Evolutionary conservation across 2,888 invertebrate genomes (phyloP), one percentile per base, ranked within the genome.

Genomic region (Theristus sp.): DNA sequence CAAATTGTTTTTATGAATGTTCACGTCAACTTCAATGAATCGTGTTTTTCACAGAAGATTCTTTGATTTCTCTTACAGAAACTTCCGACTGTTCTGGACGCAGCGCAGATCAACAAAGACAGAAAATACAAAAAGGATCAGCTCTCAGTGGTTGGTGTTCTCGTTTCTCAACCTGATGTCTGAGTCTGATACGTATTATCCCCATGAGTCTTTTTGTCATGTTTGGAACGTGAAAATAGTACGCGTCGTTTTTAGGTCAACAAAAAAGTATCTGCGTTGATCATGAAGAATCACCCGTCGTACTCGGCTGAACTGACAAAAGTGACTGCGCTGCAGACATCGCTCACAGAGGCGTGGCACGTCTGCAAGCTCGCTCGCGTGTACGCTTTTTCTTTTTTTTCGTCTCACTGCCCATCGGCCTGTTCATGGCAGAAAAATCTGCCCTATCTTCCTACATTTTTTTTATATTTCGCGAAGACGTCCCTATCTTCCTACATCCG

Each of bases 221-320:
- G 38, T 38, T 6, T 38, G 10, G 38, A 38, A 6, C 17, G 6
- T 6, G 6, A 6, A 38, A 13, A 13, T 6, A 38, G 6, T 38
- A 13, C 10, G 38, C 38, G 17, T 38, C 10, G 17, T 52, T n/a
- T 62, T 22, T 27, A 62, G 63, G 62, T 78, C 27, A 89, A 91
- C 0, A 89, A 88, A 67, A 87, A 89, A 76, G 88, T 93, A 0
- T 81, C 91, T 0, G 88, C 89, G 68, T 79, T 93, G 53, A 93
- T 94, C 69, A 80, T 91, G 1, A 87, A 91, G 71, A 89, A 93
- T 67, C 85, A 91, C 62, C 84, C 84, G 66, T 82, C 84, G 0
- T 93, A 90, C 73, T 85, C 86, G 67, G 80, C 83, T 27, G 90
- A 94, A 73, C 85, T 93, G 68, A 80, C 83, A 61, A 82, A 78